Evolutionary conservation across 2,113 vertebrate species (phyloP), one percentile per base, ranked within the genome.

Genomic region (Cercocebus atys): DNA sequence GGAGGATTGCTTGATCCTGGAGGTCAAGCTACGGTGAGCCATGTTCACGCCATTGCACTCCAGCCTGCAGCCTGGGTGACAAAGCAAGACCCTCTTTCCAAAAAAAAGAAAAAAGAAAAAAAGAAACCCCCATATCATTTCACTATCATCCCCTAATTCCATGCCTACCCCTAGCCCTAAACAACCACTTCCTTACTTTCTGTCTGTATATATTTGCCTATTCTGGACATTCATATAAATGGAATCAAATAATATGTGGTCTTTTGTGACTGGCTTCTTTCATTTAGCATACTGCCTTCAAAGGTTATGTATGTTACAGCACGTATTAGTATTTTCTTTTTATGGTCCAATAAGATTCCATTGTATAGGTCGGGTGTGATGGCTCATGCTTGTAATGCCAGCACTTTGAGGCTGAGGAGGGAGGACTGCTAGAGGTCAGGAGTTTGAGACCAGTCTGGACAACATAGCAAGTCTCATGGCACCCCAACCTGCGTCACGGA

Each of bases 151-250:
- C 5, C 25, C 30, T 30, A 57, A 61, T 8, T 23, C 27, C n/a
- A 78, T 50, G 25, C 32, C 57, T 80, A 66, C 13, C n/a, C 32
- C 10, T 6, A 64, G 38, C 22, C 17, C 43, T 89, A 50, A 86
- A 22, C 61, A 88, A 57, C 16, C 38, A 70, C n/a, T 81, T 45
- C 38, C 40, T 43, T 76, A 83, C 78, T 92, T 94, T 64, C 61
- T 87, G 8, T 80, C 50, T 70, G 47, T 52, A 27, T 6, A 72
- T n/a, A 86, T 72, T 81, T 90, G 32, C 59, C n/a, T 78, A 47
- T 92, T 86, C 50, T 95, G 88, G 25, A 72, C n/a, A 95, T 83
- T 72, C 52, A 92, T 70, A 52, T 22, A 89, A 85, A 82, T 32
- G 17, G 38, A 79, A 73, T 94, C 45, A 87, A 38, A 30, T 45